Evolutionary conservation across 2,113 vertebrate species (phyloP).

Genomic region (Pterocles orientalis): DNA sequence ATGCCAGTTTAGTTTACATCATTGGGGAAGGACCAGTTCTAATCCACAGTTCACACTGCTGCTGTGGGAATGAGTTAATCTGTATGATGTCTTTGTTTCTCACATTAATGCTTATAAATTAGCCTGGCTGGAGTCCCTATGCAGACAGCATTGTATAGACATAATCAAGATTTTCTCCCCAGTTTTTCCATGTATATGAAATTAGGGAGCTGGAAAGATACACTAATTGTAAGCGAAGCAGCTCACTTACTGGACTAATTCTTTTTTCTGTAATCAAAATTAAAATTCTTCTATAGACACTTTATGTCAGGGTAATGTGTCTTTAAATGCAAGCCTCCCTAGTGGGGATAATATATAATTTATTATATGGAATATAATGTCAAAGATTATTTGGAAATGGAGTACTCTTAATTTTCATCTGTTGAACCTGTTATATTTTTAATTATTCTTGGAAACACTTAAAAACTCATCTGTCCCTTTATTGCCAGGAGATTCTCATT

Average conservation of each 20-base stretch:
- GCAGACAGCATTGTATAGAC: background rate
- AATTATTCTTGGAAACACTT: background rate
- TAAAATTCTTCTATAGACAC: background rate
- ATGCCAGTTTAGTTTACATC: background rate
- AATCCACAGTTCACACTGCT: background rate
- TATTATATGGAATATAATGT: background rate
- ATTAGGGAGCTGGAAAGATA: background rate
- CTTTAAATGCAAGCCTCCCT: background rate
- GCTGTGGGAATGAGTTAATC: background rate
- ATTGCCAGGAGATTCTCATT: background rate
- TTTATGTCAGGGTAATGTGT: background rate
- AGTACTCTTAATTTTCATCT: background rate
- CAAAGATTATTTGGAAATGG: background rate
- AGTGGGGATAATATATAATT: background rate
- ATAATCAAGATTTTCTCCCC: background rate
- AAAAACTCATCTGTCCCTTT: background rate
- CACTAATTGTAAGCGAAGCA: background rate
- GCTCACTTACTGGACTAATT: background rate
- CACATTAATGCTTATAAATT: background rate
- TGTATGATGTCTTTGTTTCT: background rate
- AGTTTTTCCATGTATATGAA: background rate
- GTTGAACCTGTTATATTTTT: background rate
- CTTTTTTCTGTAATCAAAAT: background rate
- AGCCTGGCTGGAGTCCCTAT: background rate
- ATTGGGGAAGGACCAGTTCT: rapidly evolving